Evolutionary conservation across 64 coral and sea anemone genomes (phyloP).

Genomic region (Porites lutea): DNA sequence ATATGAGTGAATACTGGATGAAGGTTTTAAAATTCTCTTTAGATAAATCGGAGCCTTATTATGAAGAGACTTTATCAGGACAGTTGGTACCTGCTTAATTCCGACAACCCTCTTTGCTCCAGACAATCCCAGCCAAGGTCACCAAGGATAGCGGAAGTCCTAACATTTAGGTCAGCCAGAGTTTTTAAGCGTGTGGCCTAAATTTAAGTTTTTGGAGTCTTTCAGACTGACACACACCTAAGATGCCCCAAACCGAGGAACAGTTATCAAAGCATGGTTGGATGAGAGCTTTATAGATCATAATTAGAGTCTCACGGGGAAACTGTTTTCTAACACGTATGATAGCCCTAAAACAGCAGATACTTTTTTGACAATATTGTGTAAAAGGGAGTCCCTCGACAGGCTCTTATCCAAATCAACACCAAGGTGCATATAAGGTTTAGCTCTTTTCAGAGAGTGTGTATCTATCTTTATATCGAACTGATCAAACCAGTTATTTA

Average conservation of each 20-base stretch:
- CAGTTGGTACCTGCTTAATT: background rate
- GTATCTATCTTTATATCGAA: slow-evolving; percentile 9
- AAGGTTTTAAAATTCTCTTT: background rate
- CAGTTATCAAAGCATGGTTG: slow-evolving; percentile 57
- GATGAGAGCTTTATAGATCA: slow-evolving; percentile 41
- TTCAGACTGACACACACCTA: background rate
- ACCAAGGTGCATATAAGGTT: background rate
- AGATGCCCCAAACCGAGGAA: slow-evolving; percentile 31
- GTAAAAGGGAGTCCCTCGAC: background rate
- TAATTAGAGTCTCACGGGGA: background rate
- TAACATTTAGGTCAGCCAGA: background rate
- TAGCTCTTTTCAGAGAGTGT: background rate
- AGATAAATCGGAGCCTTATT: background rate
- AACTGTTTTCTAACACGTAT: background rate
- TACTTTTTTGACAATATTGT: background rate
- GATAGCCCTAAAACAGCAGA: background rate
- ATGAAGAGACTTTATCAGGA: slow-evolving; percentile 1
- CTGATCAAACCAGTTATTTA: background rate
- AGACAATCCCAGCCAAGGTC: slow-evolving; percentile 36
- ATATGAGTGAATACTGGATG: background rate
- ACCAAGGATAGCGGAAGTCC: background rate
- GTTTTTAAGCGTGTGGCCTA: slow-evolving; percentile 27
- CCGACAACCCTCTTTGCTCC: background rate
- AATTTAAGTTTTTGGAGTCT: slow-evolving; percentile 61
- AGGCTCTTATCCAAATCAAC: background rate